Evolutionary conservation across 2,888 invertebrate species (phyloP), one percentile per base, ranked within the genome.

Genomic region (Galerucella pusilla): DNA sequence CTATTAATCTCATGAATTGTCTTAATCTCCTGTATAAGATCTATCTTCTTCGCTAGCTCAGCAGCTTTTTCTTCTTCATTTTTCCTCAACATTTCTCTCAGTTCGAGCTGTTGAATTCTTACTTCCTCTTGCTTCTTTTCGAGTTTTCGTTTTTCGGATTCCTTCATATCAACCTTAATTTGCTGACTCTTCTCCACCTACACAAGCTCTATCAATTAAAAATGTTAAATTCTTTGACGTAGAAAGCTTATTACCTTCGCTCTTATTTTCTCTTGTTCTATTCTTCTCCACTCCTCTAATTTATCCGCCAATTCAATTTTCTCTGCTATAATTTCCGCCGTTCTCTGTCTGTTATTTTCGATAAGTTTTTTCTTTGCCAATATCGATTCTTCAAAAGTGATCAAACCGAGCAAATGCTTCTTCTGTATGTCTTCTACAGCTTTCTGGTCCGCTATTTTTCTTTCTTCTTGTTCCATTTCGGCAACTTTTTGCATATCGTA

Each of bases 351-450:
- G 80, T 91, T 91, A 14, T 85, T 84, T 74, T 89, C 88, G 12
- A 87, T 69, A 0, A 89, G 71, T 78, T 89, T 90, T 78, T 89
- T 88, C 84, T 90, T 91, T 0, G 92, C 90, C 66, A 92, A 82
- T 28, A 90, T 85, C 9, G 91, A 90, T 84, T 92, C 91, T 86
- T 92, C 91, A 68, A 89, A 87, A 11, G 90, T 90, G 72, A 92
- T 86, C 80, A 90, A 88, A 1, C 91, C 91, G 81, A 89, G 85
- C 59, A 92, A 83, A 85, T 91, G 91, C 84, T 91, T 91, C 79
- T 85, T 88, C 87, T 91, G 90, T 76, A 91, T 90, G 61, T 90
- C 89, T 73, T 89, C 86, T 46, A 91, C 78, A 68, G 89, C 85
- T 81, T 90, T 87, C 81, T 88, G 88, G 84, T 90, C 89, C 67